Evolutionary conservation across 1,140 invertebrate genomes (phyloP), one percentile per base, ranked within the genome.

Genomic region (Lycorma delicatula): DNA sequence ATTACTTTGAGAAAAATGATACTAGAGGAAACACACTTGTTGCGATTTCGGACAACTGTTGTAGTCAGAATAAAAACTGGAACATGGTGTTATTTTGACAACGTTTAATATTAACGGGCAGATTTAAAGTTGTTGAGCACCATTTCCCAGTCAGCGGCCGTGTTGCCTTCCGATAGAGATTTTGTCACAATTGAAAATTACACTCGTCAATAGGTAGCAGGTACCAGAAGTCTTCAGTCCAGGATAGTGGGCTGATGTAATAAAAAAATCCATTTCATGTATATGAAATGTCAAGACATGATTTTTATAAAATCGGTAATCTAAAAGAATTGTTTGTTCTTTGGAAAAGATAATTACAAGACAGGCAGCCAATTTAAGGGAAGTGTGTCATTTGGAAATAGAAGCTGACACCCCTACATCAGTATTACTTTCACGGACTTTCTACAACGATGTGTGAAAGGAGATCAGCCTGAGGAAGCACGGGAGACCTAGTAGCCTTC

Each of bases 21-120:
- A 56, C 47, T 12, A 56, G 47, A 29, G 28, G 38, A 12, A 20
- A 47, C 23, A 56, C 44, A 20, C 38, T 56, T 6, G 54, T 26
- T 26, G 26, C 47, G 47, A 46, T 56, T 18, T 56, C 41, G 1
- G 41, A 56, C 28, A 56, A 56, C 54, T 56, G 54, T 47, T 23
- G 22, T 16, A 41, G 54, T 9, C 41, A 47, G 25, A 54, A 56
- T 28, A 25, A 55, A 25, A 47, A 56, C 20, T 47, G 26, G 23
- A 47, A 56, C 41, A 26, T 26, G 25, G 18, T 27, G 41, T 16
- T 22, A 16, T 44, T 44, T 5, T 44, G 23, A 16, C 3, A 18
- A 16, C 23, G 23, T 44, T 44, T 44, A 11, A 44, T 44, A 20
- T 18, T 20, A 16, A 16, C 12, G 36, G 11, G 11, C 18, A 44